phyloP scores from a whole-genome alignment of 2,888 invertebrate species.

The Rhagium mordax region DNA sequence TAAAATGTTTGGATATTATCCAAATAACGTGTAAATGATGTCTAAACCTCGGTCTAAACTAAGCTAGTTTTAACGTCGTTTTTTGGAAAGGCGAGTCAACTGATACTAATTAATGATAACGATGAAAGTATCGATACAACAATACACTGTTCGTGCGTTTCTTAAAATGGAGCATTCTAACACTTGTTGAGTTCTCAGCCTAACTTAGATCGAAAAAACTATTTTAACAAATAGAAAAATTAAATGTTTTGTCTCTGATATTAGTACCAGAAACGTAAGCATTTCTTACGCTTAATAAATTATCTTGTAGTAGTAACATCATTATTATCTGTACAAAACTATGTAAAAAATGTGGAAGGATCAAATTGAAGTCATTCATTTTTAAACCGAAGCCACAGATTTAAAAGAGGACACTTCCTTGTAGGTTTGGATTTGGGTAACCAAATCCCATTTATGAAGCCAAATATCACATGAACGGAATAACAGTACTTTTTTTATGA shows the following conservation, averaged over 20 bases:
- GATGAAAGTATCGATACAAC: background rate
- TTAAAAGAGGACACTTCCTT: background rate
- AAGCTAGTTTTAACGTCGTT: no score
- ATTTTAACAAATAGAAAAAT: background rate
- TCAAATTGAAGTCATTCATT: background rate
- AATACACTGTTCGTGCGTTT: no score
- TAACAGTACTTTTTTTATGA: no score
- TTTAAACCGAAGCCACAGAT: background rate
- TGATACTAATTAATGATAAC: no score
- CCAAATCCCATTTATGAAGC: no score
- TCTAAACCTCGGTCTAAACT: no score
- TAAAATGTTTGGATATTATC: no score
- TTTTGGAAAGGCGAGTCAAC: no score
- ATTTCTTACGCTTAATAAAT: background rate
- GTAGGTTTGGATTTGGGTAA: background rate
- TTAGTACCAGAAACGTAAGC: no score
- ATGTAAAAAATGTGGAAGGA: background rate
- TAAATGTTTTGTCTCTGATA: no score
- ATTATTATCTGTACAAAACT: background rate
- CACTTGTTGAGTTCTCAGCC: background rate
- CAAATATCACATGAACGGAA: no score
- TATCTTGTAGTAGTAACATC: background rate
- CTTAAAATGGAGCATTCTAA: background rate
- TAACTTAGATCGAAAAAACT: background rate
- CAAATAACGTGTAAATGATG: no score